Conservation (phyloP, 2,888 invertebrate species). For the Epinotia nisella region DNA sequence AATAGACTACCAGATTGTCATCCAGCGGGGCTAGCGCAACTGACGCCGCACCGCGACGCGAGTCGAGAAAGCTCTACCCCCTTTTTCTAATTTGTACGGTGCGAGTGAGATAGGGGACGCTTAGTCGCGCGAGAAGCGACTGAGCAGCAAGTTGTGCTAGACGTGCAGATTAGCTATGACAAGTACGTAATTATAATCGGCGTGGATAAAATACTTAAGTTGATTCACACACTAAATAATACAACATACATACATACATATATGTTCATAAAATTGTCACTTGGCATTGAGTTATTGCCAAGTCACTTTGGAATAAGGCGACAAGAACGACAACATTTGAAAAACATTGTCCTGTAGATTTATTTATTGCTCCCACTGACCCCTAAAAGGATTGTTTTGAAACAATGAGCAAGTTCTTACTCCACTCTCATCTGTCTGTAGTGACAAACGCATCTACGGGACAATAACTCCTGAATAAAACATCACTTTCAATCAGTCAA, state of each 20-base stretch:
- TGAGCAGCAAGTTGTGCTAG: no score
- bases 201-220: neutral
- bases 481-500: conserved; percentile 18
- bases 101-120: no score
- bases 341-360: neutral
- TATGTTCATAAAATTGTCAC: neutral
- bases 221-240: neutral
- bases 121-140: no score
- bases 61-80: no score
- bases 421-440: conserved; percentile 25
- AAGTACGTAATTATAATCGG: neutral
- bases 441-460: conserved; percentile 19
- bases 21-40: no score
- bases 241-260: no score
- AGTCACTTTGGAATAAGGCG: neutral
- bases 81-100: no score
- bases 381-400: conserved; percentile 14
- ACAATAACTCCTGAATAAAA: conserved; percentile 33
- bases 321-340: neutral
- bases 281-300: neutral
- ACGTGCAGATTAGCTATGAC: no score
- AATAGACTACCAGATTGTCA: neutral
- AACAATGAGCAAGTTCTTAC: conserved; percentile 28
- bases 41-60: no score
- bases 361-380: neutral